These are phyloP conservation scores for Harpalus rufipes DNA, from an alignment of 2,888 invertebrate genomes.

Conservation along the genomic window DNA sequence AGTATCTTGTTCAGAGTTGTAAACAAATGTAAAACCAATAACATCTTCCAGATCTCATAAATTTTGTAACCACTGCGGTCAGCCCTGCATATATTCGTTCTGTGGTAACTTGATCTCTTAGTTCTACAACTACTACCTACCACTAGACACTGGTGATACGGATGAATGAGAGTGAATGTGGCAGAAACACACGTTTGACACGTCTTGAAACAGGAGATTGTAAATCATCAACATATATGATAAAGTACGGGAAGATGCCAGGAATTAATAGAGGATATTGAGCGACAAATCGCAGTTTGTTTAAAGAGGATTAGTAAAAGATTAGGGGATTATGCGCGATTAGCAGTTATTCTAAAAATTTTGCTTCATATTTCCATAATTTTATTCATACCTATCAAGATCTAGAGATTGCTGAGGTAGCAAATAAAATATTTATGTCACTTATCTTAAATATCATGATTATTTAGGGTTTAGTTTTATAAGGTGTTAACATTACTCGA, in stretches of 20 bases:
- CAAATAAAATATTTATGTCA: too few species aligned
- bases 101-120: conserved; percentile 14
- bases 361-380: too few species aligned
- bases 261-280: conserved; percentile 2
- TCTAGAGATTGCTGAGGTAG: too few species aligned
- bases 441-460: too few species aligned
- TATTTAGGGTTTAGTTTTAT: too few species aligned
- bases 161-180: conserved; percentile 16
- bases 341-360: too few species aligned
- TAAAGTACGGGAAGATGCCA: conserved; percentile 5
- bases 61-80: conserved; percentile 8
- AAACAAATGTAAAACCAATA: conserved; percentile 1
- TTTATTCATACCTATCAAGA: too few species aligned
- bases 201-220: conserved; percentile 6
- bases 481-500: too few species aligned
- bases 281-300: background rate
- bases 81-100: background rate
- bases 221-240: conserved; percentile 16
- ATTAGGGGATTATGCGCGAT: too few species aligned
- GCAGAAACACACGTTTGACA: conserved; percentile 27
- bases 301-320: background rate
- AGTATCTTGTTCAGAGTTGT: background rate
- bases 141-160: background rate
- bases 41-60: conserved; percentile 33
- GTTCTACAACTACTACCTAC: background rate